These are phyloP conservation scores for Stegodyphus dumicola DNA, from an alignment of 1,140 invertebrate species.

Conservation along the genomic window DNA sequence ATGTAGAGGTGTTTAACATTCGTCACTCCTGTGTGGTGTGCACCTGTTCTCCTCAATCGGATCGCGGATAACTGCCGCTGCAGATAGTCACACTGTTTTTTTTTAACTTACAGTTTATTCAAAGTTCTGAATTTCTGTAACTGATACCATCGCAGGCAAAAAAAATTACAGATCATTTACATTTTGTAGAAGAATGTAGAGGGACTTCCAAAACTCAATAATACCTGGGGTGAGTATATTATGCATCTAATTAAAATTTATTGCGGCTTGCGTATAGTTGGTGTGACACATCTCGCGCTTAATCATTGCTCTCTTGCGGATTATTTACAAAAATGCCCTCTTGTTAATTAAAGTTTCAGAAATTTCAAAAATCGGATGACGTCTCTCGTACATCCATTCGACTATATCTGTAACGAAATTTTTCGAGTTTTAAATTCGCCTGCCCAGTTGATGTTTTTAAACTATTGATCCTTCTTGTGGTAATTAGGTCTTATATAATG, in stretches of 20 bases:
- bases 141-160: neutral
- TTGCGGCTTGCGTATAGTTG: constrained; percentile 22
- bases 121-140: too few relatives aligned
- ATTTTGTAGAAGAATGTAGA: constrained; percentile 34
- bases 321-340: too few relatives aligned
- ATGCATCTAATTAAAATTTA: neutral
- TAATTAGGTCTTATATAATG: too few relatives aligned
- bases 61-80: neutral
- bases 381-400: too few relatives aligned
- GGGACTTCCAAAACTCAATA: neutral
- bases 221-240: constrained; percentile 38
- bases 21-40: constrained; percentile 8
- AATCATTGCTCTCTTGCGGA: too few relatives aligned
- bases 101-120: too few relatives aligned
- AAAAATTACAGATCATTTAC: neutral
- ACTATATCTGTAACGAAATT: too few relatives aligned
- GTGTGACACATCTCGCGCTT: constrained; percentile 5
- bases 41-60: constrained; percentile 9
- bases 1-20: constrained; percentile 16
- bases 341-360: too few relatives aligned
- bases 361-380: too few relatives aligned
- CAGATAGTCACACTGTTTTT: neutral
- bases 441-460: too few relatives aligned
- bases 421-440: too few relatives aligned
- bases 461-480: too few relatives aligned